Evolutionary conservation across 2,113 vertebrate genomes (phyloP).

Genomic region (Trematocara variabile): DNA sequence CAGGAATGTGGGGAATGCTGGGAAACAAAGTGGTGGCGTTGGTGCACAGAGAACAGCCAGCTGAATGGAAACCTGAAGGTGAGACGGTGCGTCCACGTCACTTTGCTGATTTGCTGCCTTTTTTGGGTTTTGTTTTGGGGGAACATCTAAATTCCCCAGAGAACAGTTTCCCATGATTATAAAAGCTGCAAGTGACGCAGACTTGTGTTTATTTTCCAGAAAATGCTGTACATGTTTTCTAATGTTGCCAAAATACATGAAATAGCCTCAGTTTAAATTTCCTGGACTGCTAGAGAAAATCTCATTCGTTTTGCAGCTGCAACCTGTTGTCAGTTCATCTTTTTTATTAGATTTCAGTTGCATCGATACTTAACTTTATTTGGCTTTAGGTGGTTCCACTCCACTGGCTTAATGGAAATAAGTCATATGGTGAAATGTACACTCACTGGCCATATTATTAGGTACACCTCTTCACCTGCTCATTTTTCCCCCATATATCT

Average conservation of each 20-base stretch:
- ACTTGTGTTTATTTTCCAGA: not conserved
- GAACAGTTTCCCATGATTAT: not conserved
- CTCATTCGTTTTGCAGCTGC: not conserved
- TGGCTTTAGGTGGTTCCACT: not conserved
- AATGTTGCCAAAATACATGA: not conserved
- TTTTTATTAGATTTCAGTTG: not conserved
- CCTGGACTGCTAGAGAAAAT: not conserved
- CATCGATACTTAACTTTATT: not conserved
- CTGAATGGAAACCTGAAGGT: not conserved
- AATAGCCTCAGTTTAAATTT: not conserved
- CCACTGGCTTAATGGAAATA: not conserved
- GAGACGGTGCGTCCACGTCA: not conserved
- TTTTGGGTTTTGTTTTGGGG: not conserved
- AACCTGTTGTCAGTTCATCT: not conserved
- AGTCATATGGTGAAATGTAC: not conserved
- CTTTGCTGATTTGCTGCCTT: not conserved
- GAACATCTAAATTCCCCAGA: not conserved
- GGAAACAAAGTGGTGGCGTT: not conserved
- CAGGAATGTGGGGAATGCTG: slow-evolving; percentile 19
- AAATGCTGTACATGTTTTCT: not conserved
- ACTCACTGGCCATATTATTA: not conserved
- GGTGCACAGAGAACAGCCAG: not conserved
- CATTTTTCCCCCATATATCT: not conserved
- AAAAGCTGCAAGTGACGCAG: not conserved
- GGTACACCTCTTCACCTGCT: not conserved